Base-by-base conservation (phyloP, 2,888 invertebrate species). In the Ennomos fuscantarius region DNA sequence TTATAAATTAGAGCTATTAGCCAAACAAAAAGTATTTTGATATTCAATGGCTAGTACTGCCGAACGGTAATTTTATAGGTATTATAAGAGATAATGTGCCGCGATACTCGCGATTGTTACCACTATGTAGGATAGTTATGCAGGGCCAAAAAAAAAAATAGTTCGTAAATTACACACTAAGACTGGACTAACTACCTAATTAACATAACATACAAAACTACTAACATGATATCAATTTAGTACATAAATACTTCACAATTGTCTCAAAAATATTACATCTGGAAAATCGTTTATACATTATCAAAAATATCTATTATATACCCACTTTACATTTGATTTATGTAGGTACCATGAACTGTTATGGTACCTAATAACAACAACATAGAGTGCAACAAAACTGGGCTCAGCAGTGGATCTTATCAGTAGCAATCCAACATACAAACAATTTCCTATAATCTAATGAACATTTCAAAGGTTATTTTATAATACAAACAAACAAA, bases 381-480 rank as follows among this genome's bases (percentile, higher is more conserved):
- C 33, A 43, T 13, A 3, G 32, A 40, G 13, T 24, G 11, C 34
- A 36, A 12, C 13, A 31, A 33, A 37, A 44, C 9, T 15, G 24
- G 35, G 44, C 59, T 59, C 61, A 63, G 57, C 42, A 52, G 43
- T 44, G 34, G 36, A 44, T 42, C 47, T 46, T 56, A 56, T 57
- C 34, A 34, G 35, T 32, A 44, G 35, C 15, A 47, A 52, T 49
- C 39, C 34, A 39, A 52, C 43, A 57, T 52, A 52, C 46, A 47
- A 53, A 41, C 24, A 46, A 50, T 36, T 32, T 24, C 24, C 24
- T 49, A 56, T 36, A 11, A 48, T 33, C 55, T 58, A 65, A 58
- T 63, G 65, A 65, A 65, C 65, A 65, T 55, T 48, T 47, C 58
- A 56, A 58, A 52, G 47, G 60, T 48, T 56, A 57, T 43, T 36